A percentile compares a stretch with the other conserved stretches of the same genome.
These are phyloP conservation scores for Terrapene triunguis DNA, from an alignment of 2,113 vertebrate genomes.

Conservation along the genomic window DNA sequence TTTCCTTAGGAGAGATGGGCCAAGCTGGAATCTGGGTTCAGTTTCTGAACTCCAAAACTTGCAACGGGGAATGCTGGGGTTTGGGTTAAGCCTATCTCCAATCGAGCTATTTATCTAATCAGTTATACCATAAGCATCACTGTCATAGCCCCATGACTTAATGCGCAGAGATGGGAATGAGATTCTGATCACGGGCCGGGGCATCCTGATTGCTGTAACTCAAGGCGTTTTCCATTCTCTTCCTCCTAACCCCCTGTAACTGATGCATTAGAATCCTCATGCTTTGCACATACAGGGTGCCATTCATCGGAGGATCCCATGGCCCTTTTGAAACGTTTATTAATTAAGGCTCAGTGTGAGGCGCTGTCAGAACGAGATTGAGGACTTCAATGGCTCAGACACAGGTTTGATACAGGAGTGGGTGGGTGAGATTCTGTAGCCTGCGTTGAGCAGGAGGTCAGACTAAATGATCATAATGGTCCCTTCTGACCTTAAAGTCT, in stretches of 20 bases:
- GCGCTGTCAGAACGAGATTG: too few relatives aligned
- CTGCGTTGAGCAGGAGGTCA: too few relatives aligned
- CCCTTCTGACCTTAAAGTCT: too few relatives aligned
- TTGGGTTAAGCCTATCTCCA: background rate
- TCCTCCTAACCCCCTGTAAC: background rate
- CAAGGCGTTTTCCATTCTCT: background rate
- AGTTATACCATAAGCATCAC: background rate
- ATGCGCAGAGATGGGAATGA: fast-evolving
- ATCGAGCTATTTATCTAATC: background rate
- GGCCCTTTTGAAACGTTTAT: background rate
- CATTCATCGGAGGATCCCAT: background rate
- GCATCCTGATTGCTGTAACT: background rate
- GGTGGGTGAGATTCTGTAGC: too few relatives aligned
- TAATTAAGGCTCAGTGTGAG: background rate
- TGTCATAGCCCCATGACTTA: background rate
- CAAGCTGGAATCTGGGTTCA: background rate
- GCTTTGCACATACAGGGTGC: background rate
- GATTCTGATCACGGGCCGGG: background rate
- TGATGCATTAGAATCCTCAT: background rate
- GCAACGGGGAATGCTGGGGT: background rate
- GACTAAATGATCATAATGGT: too few relatives aligned
- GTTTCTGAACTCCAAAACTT: background rate
- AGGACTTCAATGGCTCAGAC: too few relatives aligned
- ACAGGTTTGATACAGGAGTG: too few relatives aligned
- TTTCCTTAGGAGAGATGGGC: background rate